A percentile compares a stretch with the other conserved stretches of the same genome.
These are phyloP conservation scores for Sebastes variabilis DNA, from an alignment of 2,797 vertebrate species.

Conservation along the genomic window DNA sequence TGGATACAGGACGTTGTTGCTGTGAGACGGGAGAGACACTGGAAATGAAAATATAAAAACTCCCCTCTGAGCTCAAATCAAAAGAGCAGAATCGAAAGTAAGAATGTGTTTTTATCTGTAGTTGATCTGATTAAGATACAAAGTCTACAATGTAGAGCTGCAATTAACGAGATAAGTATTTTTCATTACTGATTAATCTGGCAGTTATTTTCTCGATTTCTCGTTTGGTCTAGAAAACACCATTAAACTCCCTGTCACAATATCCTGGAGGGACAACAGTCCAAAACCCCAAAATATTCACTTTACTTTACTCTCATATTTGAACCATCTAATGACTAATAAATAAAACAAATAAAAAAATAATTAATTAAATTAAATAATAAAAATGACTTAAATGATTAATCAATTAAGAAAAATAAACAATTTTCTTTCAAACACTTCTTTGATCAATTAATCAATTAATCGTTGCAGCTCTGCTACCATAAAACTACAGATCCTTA, in stretches of 20 bases:
- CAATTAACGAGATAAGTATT: neutral
- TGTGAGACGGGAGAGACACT: neutral
- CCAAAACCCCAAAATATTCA: neutral
- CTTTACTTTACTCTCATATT: neutral
- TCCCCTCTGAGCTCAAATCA: too few relatives aligned
- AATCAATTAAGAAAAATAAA: neutral
- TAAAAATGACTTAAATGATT: neutral
- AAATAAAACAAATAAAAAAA: too few relatives aligned
- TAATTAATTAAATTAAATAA: too few relatives aligned
- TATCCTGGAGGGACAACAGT: neutral
- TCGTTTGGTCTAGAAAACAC: neutral
- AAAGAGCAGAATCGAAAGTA: neutral
- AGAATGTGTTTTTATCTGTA: neutral
- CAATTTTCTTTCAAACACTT: neutral
- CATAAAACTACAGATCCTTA: neutral
- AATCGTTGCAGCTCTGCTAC: neutral
- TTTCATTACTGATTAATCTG: neutral
- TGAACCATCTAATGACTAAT: neutral
- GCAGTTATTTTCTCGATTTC: neutral
- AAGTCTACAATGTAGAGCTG: neutral
- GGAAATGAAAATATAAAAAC: neutral
- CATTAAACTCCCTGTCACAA: neutral
- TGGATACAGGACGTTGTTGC: neutral
- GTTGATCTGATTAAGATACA: neutral
- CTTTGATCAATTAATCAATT: neutral